Evolutionary conservation across 2,797 vertebrate genomes (phyloP).

Genomic region (Pantherophis vulpinus): DNA sequence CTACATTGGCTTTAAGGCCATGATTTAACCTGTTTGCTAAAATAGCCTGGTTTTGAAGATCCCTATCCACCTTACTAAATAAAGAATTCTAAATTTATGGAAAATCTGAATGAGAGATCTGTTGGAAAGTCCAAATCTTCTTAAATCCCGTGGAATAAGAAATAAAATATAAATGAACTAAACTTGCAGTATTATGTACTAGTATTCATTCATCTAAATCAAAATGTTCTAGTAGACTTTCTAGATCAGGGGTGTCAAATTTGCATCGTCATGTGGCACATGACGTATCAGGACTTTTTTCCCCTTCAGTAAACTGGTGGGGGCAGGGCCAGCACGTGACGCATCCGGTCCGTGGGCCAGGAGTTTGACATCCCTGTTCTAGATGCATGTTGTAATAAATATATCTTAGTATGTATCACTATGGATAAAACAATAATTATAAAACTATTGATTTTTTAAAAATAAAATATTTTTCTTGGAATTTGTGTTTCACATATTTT

Average conservation of each 20-base stretch:
- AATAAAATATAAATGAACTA: background rate
- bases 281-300: too few relatives aligned
- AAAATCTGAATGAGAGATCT: background rate
- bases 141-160: background rate
- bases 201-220: background rate
- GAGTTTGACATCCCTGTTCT: too few relatives aligned
- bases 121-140: background rate
- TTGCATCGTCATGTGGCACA: rapidly evolving
- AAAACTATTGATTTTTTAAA: background rate
- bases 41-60: background rate
- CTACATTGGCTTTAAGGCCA: background rate
- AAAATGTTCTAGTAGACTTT: background rate
- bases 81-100: background rate
- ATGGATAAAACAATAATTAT: background rate
- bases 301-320: too few relatives aligned
- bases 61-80: background rate
- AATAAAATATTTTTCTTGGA: background rate
- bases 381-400: background rate
- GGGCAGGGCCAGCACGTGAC: too few relatives aligned
- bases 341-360: rapidly evolving
- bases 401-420: background rate
- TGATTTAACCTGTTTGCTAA: background rate
- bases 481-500: background rate
- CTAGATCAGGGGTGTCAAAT: background rate
- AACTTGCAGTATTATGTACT: background rate